A percentile compares a stretch with the other conserved stretches of the same genome.
Evolutionary conservation across 2,888 invertebrate genomes (phyloP).

Genomic region (Athetis lepigone): DNA sequence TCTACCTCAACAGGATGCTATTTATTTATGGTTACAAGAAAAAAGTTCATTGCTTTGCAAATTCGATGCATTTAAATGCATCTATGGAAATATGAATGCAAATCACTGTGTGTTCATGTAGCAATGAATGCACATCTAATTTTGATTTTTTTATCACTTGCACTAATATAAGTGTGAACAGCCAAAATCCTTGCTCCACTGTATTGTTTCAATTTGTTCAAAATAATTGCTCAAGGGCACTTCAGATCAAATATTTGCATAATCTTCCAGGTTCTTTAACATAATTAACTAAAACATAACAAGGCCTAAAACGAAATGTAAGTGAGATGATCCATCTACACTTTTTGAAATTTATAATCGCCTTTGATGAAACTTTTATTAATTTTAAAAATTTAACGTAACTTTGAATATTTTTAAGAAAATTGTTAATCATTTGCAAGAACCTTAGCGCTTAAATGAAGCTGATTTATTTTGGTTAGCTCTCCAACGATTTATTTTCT

Average conservation of each 20-base stretch:
- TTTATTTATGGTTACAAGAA: conserved; percentile 46
- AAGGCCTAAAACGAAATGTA: conserved; percentile 28
- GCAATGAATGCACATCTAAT: conserved; percentile 2
- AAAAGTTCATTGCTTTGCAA: conserved; percentile 2
- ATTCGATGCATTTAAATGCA: conserved; percentile 7
- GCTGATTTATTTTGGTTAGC: neutral
- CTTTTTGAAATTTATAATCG: conserved; percentile 14
- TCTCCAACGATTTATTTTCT: conserved; percentile 5
- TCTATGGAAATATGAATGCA: conserved; percentile 16
- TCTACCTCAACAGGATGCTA: conserved; percentile 67
- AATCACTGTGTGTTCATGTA: neutral
- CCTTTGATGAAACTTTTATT: neutral
- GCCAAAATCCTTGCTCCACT: conserved; percentile 27
- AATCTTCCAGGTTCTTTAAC: conserved; percentile 7
- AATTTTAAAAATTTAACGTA: neutral
- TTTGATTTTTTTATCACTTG: neutral
- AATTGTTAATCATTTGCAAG: too few species aligned
- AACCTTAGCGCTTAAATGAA: neutral
- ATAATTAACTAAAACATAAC: neutral
- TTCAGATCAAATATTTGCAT: conserved; percentile 10
- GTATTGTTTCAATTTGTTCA: conserved; percentile 15
- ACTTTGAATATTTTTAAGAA: conserved; percentile 1
- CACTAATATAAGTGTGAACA: conserved; percentile 14
- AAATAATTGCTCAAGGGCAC: conserved; percentile 42
- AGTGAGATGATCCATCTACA: conserved; percentile 17